Percentiles rank a stretch among this genome's conserved stretches.
phyloP scores from a whole-genome alignment of 1,140 invertebrate species.

The Musca domestica region DNA sequence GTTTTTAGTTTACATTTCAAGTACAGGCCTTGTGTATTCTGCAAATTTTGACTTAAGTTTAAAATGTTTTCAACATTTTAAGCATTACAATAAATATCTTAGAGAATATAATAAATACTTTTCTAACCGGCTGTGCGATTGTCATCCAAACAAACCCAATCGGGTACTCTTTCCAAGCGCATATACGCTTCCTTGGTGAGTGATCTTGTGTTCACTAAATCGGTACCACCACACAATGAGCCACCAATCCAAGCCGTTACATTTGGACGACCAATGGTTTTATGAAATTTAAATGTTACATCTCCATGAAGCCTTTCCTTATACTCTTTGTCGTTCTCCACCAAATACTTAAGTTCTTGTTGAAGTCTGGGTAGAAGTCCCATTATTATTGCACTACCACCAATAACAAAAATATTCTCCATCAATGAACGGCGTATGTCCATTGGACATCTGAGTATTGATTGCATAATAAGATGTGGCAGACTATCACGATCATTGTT shows the following conservation, averaged over 20 bases:
- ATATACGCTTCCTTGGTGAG: conserved; percentile 74
- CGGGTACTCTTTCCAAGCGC: conserved; percentile 68
- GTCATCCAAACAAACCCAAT: conserved; percentile 77
- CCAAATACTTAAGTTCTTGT: conserved; percentile 68
- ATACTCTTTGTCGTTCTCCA: conserved; percentile 63
- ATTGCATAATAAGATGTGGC: conserved; percentile 79
- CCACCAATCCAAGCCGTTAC: conserved; percentile 84
- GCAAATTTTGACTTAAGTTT: too few species aligned
- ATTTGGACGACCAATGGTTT: conserved; percentile 76
- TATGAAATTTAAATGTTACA: conserved; percentile 71
- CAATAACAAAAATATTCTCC: conserved; percentile 80
- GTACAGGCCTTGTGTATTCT: too few species aligned
- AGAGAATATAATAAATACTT: too few species aligned
- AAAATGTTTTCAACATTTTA: too few species aligned
- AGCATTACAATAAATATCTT: too few species aligned
- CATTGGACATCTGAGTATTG: conserved; percentile 74
- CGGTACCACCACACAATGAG: conserved; percentile 80
- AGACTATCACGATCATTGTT: conserved; percentile 82
- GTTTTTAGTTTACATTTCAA: too few species aligned
- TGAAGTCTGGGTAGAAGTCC: conserved; percentile 76
- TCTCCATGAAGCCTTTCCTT: conserved; percentile 55
- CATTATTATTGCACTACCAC: conserved; percentile 77
- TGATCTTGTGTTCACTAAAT: conserved; percentile 70
- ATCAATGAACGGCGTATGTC: conserved; percentile 72
- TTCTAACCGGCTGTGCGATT: conserved; percentile 53